Evolutionary conservation across 2,113 vertebrate species (phyloP).

Genomic region (Herpailurus yagouaroundi): DNA sequence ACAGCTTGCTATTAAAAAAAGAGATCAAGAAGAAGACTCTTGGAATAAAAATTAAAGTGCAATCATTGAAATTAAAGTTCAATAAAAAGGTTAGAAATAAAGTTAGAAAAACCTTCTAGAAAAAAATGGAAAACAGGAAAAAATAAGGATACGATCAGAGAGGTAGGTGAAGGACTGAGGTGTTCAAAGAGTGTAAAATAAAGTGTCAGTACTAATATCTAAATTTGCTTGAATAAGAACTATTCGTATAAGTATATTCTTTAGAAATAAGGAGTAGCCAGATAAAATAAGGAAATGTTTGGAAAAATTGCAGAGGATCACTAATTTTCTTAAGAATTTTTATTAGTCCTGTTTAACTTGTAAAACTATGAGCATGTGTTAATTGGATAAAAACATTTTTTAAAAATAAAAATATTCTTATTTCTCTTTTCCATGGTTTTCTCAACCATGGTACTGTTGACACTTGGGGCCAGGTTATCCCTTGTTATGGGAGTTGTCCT

Average conservation of each 20-base stretch:
- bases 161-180: background rate
- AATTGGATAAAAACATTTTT: background rate
- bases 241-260: background rate
- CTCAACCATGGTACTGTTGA: background rate
- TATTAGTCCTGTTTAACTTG: background rate
- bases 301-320: background rate
- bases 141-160: background rate
- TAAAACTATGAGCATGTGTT: background rate
- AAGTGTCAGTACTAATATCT: background rate
- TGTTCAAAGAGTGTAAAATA: background rate
- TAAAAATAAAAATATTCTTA: background rate
- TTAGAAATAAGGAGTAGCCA: background rate
- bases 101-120: background rate
- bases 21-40: background rate
- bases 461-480: background rate
- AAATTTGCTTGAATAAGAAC: constrained; percentile 9
- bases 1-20: background rate
- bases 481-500: background rate
- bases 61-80: constrained; percentile 3
- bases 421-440: background rate
- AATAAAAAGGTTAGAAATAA: background rate
- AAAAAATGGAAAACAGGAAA: background rate
- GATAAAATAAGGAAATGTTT: constrained; percentile 26
- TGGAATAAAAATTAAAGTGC: background rate
- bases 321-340: constrained; percentile 31